These are phyloP conservation scores for Takifugu ocellatus DNA, from an alignment of 2,797 vertebrate species.

Conservation along the genomic window DNA sequence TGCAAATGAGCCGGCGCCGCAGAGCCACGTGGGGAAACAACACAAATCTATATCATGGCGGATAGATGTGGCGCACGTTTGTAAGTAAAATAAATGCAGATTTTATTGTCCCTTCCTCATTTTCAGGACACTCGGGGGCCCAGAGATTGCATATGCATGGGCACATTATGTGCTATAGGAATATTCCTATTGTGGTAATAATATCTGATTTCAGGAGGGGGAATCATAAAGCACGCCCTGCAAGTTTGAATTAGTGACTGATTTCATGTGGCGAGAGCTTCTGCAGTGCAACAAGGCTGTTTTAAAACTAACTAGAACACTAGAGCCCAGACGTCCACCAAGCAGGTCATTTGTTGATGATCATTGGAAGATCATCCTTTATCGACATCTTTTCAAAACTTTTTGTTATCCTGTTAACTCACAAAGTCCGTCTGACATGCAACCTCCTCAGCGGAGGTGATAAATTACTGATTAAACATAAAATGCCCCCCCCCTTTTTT, in stretches of 20 bases:
- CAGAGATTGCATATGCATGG: background rate
- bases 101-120: background rate
- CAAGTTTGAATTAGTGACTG: conserved; percentile 24
- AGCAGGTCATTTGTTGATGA: no score
- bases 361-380: no score
- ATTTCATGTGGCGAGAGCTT: conserved; percentile 14
- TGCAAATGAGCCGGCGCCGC: conserved; percentile 11
- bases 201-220: conserved; percentile 7
- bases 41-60: conserved; percentile 24
- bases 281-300: conserved; percentile 16
- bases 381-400: no score
- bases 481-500: background rate
- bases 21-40: background rate
- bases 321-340: no score
- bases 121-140: background rate
- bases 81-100: conserved; percentile 16
- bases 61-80: conserved; percentile 32
- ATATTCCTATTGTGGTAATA: background rate
- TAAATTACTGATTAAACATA: conserved; percentile 34
- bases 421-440: no score
- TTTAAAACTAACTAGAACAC: conserved; percentile 13
- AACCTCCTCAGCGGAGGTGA: background rate
- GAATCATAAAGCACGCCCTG: conserved; percentile 6
- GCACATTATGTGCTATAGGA: background rate
- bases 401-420: no score